Evolutionary conservation across 2,797 vertebrate genomes (phyloP).

Genomic region (Sebastes goodei): DNA sequence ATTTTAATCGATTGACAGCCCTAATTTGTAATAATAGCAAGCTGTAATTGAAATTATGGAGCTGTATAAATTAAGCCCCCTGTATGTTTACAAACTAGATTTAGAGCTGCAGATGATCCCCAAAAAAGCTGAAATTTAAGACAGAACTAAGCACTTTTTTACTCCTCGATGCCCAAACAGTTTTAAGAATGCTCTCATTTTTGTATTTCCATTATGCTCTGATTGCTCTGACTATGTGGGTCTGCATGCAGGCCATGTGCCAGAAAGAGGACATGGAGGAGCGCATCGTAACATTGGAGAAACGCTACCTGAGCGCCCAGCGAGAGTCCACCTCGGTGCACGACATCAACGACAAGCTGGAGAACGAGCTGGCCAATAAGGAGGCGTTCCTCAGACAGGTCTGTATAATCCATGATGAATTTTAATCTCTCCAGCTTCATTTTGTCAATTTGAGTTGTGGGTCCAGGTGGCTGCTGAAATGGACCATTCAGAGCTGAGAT

Average conservation of each 20-base stretch:
- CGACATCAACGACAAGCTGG: constrained; percentile 98
- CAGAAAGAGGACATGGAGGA: constrained; percentile 99
- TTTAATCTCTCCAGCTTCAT: background rate
- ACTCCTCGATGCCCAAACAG: background rate
- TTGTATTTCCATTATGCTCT: background rate
- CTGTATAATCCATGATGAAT: constrained; percentile 15
- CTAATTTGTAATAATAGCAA: background rate
- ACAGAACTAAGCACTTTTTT: background rate
- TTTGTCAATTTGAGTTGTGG: background rate
- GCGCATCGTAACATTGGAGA: constrained; percentile 96
- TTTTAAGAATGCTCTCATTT: background rate
- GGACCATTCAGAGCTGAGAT: background rate
- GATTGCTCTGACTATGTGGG: constrained; percentile 1
- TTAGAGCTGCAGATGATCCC: background rate
- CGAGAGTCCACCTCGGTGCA: constrained; percentile 98
- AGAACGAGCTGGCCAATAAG: constrained; percentile 98
- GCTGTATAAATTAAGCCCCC: background rate
- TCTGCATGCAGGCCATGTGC: constrained; percentile 90
- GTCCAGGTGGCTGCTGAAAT: constrained; percentile 23
- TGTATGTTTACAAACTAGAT: background rate
- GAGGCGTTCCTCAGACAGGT: constrained; percentile 98
- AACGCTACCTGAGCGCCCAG: constrained; percentile 98
- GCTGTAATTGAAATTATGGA: background rate
- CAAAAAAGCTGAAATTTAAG: background rate
- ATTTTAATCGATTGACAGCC: no score